Base-by-base conservation (phyloP, 2,113 vertebrate genomes). In the Ptychochromis oligacanthus region DNA sequence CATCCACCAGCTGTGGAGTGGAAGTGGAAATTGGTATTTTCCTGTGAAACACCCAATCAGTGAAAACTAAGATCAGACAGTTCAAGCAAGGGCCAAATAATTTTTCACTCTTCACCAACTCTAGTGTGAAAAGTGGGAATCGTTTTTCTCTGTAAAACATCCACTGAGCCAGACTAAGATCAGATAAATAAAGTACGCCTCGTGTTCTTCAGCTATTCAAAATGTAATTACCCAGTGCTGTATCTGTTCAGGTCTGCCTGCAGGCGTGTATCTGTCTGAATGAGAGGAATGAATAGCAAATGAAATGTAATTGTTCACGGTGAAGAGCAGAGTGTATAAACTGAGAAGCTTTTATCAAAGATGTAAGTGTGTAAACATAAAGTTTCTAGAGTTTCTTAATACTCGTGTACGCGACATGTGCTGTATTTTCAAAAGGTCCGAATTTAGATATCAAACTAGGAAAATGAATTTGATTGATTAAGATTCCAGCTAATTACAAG, bases 201-300 rank as follows among this genome's bases (percentile, higher is more conserved):
- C 46, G 4, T 86, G 78, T 87, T 87, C 75, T 67, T 55, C 70
- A 55, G 86, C 79, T 67, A 75, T 75, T 91, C 86, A 74, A 56
- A 83, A 82, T 75, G 72, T 88, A 86, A 88, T 82, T 79, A 88
- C 58, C 54, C 43, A 38, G 11, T 7, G 38, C 54, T 75, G 62
- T 83, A 57, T 83, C 60, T 67, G 85, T 64, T 80, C 67, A 43
- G 88, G 83, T 86, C 82, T 81, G 85, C 85, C 89, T 87, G 81
- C 74, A 76, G 82, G 80, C 70, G 2, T 65, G 77, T 55, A 24
- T 55, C 61, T 67, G 62, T 55, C 40, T 14, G 70, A 84, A 72
- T 62, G 54, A 77, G 31, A 60, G n/a, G 26, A 79, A 77, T 70
- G 77, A 80, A 87, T 61, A 61, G 82, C 40, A 76, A 81, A 87